Evolutionary conservation across 2,797 vertebrate genomes (phyloP).

Genomic region (Salmo trutta): DNA sequence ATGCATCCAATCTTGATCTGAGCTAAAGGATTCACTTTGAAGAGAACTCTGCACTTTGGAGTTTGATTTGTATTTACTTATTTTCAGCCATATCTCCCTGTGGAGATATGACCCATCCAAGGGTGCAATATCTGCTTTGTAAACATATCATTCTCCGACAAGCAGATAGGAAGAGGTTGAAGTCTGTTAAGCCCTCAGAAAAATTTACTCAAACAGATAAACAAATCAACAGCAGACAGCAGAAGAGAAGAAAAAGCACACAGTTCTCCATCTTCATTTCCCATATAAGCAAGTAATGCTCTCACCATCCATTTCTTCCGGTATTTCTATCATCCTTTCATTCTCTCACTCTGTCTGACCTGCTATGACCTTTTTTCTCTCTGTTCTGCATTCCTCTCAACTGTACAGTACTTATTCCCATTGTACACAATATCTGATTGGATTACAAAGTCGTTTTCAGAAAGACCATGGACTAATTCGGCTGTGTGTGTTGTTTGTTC

Average conservation of each 20-base stretch:
- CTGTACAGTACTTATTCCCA: background rate
- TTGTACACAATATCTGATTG: background rate
- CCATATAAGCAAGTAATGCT: slow-evolving; percentile 32
- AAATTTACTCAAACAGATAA: slow-evolving; percentile 55
- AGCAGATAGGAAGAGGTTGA: slow-evolving; percentile 39
- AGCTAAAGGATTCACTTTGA: slow-evolving; percentile 47
- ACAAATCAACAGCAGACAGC: slow-evolving; percentile 49
- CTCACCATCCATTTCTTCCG: slow-evolving; percentile 3
- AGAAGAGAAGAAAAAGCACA: slow-evolving; percentile 29
- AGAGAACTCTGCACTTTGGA: slow-evolving; percentile 30
- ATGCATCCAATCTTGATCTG: slow-evolving; percentile 48
- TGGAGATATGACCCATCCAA: slow-evolving; percentile 36
- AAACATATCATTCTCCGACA: slow-evolving; percentile 54
- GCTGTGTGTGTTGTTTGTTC: background rate
- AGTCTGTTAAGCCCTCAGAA: slow-evolving; percentile 43
- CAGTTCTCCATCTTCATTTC: slow-evolving; percentile 37
- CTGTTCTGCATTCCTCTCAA: background rate
- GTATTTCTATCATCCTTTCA: background rate
- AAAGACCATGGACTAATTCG: background rate
- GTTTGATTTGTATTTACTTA: slow-evolving; percentile 34
- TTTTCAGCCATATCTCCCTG: slow-evolving; percentile 29
- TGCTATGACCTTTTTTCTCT: no score
- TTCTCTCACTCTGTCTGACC: background rate
- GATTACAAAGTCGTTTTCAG: background rate
- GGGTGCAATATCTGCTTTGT: slow-evolving; percentile 45